A percentile compares a stretch with the other conserved stretches of the same genome.
These are phyloP conservation scores for Mesocentrotus franciscanus DNA, from an alignment of 53 echinoderm and acorn worm species.

Conservation along the genomic window DNA sequence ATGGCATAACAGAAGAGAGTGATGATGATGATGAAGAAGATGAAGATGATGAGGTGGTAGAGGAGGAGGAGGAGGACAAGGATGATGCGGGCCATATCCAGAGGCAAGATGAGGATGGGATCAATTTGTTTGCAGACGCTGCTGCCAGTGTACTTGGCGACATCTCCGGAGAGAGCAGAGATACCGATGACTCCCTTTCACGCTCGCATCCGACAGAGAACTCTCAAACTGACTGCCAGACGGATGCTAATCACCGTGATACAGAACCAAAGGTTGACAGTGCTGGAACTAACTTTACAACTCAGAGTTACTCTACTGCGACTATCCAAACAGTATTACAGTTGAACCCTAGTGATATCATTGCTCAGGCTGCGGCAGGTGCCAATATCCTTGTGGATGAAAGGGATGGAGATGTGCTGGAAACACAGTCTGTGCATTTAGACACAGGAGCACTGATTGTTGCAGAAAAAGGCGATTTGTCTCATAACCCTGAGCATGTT, in stretches of 20 bases:
- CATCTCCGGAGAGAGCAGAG: background rate
- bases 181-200: background rate
- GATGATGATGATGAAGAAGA: conserved; percentile 26
- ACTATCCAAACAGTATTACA: background rate
- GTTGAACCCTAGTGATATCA: conserved; percentile 9
- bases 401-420: background rate
- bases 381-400: background rate
- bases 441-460: background rate
- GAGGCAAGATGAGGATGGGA: background rate
- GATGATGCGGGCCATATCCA: background rate
- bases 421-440: background rate
- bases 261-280: background rate
- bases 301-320: background rate
- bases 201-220: background rate
- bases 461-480: background rate
- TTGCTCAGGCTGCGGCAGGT: conserved; percentile 39
- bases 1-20: background rate
- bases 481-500: background rate
- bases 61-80: background rate
- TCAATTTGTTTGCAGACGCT: background rate
- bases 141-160: background rate
- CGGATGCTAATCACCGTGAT: background rate
- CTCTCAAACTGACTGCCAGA: background rate
- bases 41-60: background rate
- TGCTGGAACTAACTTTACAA: background rate